Percentiles rank a stretch among this genome's conserved stretches.
Evolutionary conservation across 2,797 vertebrate genomes (phyloP).

Genomic region (Eptatretus atami): DNA sequence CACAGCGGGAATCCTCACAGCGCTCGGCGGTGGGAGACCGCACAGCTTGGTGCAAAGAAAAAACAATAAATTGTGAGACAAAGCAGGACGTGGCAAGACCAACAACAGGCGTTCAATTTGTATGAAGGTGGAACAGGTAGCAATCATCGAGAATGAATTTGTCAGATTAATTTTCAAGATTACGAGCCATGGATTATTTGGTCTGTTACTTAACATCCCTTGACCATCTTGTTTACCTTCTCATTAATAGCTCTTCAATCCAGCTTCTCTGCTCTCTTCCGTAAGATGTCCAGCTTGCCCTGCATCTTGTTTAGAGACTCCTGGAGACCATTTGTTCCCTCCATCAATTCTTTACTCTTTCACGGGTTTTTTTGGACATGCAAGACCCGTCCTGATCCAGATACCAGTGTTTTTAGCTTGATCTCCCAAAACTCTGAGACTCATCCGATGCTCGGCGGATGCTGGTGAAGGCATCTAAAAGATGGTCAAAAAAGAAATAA

Average conservation of each 20-base stretch:
- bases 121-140: background rate
- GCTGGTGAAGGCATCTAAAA: constrained; percentile 21
- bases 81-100: background rate
- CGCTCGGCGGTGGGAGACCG: constrained; percentile 13
- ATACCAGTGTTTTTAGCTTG: constrained; percentile 17
- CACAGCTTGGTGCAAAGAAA: constrained; percentile 15
- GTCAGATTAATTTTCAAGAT: background rate
- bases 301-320: constrained; percentile 13
- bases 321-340: constrained; percentile 12
- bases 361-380: constrained; percentile 12
- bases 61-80: constrained; percentile 7
- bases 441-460: constrained; percentile 17
- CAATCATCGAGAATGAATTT: background rate
- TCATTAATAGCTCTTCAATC: constrained; percentile 17
- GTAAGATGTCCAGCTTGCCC: constrained; percentile 21
- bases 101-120: background rate
- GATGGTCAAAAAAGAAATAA: constrained; percentile 1
- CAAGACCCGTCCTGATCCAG: constrained; percentile 15
- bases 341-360: constrained; percentile 14
- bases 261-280: constrained; percentile 16
- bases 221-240: constrained; percentile 15
- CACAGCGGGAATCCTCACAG: constrained; percentile 19
- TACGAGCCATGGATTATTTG: too few species aligned
- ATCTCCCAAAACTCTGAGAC: constrained; percentile 18
- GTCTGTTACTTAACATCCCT: background rate